phyloP scores from a whole-genome alignment of 2,113 vertebrate species.

The Okapia johnstoni region DNA sequence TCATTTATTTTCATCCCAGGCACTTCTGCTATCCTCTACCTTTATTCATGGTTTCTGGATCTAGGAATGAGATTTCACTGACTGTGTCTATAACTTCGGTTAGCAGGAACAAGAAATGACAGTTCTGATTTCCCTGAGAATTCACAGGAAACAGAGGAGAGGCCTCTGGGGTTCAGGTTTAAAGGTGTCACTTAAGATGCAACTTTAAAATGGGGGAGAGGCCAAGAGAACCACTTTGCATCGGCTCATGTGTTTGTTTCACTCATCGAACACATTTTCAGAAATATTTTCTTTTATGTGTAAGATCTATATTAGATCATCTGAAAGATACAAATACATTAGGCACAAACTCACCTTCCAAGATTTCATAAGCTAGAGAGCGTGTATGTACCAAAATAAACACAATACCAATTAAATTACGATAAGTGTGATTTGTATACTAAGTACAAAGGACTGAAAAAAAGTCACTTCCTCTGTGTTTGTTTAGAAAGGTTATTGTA shows the following conservation, averaged over 20 bases:
- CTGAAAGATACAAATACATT: background rate
- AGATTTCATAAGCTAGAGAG: background rate
- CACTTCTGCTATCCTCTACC: background rate
- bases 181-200: background rate
- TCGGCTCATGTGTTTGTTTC: background rate
- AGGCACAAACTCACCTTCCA: slow-evolving; percentile 6
- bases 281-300: background rate
- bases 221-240: background rate
- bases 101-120: background rate
- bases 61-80: background rate
- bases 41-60: background rate
- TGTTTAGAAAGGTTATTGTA: background rate
- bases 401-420: background rate
- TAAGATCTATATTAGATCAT: background rate
- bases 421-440: background rate
- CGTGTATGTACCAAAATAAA: background rate
- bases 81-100: background rate
- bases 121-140: background rate
- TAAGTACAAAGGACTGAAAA: background rate
- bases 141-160: background rate
- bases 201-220: background rate
- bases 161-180: background rate
- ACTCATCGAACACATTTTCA: background rate
- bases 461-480: background rate
- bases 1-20: background rate